Conservation (phyloP, 2,797 vertebrate species). For the Tinamus major region DNA sequence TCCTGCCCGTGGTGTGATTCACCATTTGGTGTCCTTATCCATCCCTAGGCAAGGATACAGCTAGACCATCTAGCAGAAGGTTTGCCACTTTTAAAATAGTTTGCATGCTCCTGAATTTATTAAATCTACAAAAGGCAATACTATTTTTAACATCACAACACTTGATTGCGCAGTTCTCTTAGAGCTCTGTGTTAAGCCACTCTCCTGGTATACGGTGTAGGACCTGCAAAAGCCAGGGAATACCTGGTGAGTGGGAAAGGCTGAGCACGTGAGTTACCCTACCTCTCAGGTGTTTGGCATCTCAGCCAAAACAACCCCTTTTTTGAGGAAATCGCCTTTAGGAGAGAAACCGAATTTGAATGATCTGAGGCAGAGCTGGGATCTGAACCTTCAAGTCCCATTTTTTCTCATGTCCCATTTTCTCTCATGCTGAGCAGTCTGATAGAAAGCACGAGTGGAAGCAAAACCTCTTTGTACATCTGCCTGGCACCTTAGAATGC, state of each 20-base stretch:
- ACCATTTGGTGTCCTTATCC: not conserved
- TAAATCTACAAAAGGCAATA: not conserved
- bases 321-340: accelerated
- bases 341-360: not conserved
- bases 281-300: not conserved
- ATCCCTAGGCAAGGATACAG: not conserved
- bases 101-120: not conserved
- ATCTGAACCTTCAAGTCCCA: accelerated
- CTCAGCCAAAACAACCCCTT: not conserved
- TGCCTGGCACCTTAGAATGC: not conserved
- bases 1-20: not conserved
- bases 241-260: not conserved
- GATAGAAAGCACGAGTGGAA: not conserved
- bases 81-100: not conserved
- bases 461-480: not conserved
- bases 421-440: not conserved
- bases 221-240: not conserved
- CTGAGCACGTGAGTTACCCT: not conserved
- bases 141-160: not conserved
- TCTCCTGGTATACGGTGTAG: not conserved
- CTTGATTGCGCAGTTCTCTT: not conserved
- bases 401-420: not conserved
- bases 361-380: too few relatives aligned
- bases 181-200: not conserved
- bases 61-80: not conserved